Percentiles rank a stretch among this genome's conserved stretches.
Conservation (phyloP, 2,888 invertebrate species). For the Lycaena phlaeas region DNA sequence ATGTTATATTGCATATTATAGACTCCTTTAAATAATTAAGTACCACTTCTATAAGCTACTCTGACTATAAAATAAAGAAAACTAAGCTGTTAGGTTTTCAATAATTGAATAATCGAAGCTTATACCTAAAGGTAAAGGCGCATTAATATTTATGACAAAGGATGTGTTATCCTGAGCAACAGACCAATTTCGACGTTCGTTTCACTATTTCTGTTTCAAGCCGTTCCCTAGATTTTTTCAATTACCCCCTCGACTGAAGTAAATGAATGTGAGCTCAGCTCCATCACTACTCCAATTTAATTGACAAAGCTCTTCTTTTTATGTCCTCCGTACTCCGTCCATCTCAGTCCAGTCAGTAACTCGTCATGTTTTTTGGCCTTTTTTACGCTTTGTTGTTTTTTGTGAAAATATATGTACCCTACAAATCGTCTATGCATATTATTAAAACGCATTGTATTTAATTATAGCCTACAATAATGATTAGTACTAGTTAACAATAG, state of each 20-base stretch:
- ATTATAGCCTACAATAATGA: not conserved
- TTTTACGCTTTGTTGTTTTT: not conserved
- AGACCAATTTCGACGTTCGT: not conserved
- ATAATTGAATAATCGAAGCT: not conserved
- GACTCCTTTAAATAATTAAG: too few species aligned
- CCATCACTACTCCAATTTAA: conserved; percentile 34
- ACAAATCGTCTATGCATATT: not conserved
- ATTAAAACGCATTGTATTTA: conserved; percentile 1
- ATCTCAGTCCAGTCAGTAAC: conserved; percentile 16
- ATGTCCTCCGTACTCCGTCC: conserved; percentile 18
- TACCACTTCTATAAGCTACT: too few species aligned
- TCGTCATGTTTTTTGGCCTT: conserved; percentile 12
- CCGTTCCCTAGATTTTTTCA: conserved; percentile 40
- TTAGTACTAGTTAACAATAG: conserved; percentile 23
- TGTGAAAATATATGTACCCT: not conserved
- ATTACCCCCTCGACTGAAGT: conserved; percentile 43
- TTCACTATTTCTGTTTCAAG: not conserved
- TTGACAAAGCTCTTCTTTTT: conserved; percentile 37
- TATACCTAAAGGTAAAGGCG: too few species aligned
- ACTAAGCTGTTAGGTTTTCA: too few species aligned
- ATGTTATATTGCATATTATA: too few species aligned
- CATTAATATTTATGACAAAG: not conserved
- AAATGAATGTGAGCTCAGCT: conserved; percentile 34
- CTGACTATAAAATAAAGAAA: too few species aligned
- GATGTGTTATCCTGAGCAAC: conserved; percentile 1